Percentiles rank a stretch among this genome's conserved stretches.
phyloP scores from a whole-genome alignment of 2,113 vertebrate species.

The Ranitomeya imitator region DNA sequence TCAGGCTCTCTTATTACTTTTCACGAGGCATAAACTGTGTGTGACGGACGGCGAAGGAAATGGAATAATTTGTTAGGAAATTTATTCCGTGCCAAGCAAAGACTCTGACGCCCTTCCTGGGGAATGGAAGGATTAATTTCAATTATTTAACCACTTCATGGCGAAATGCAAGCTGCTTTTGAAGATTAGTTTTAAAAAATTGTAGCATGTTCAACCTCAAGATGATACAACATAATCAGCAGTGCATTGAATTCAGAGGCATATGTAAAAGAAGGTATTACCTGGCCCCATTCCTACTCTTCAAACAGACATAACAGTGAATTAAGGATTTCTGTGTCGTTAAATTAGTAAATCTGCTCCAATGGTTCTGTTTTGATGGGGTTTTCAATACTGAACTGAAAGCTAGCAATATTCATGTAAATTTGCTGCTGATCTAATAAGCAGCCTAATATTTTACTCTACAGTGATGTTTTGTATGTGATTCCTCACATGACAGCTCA shows the following conservation, averaged over 20 bases:
- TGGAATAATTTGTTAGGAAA: slow-evolving; percentile 53
- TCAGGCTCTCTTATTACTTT: slow-evolving; percentile 54
- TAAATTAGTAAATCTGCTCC: too few relatives aligned
- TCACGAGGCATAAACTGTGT: slow-evolving; percentile 52
- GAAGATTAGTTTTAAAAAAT: not conserved
- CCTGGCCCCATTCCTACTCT: not conserved
- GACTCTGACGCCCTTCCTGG: slow-evolving; percentile 17
- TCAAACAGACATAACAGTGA: not conserved
- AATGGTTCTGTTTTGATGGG: too few relatives aligned
- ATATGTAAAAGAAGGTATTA: not conserved
- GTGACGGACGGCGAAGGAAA: slow-evolving; percentile 48
- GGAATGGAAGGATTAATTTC: slow-evolving; percentile 31
- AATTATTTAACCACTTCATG: slow-evolving; percentile 38
- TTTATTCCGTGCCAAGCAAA: slow-evolving; percentile 38
- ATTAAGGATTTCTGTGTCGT: not conserved
- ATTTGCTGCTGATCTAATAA: too few relatives aligned
- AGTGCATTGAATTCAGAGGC: not conserved
- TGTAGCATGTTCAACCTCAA: not conserved
- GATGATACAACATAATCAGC: not conserved
- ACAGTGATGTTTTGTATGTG: too few relatives aligned
- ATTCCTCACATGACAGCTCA: too few relatives aligned
- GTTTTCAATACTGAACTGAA: too few relatives aligned
- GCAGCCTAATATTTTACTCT: too few relatives aligned
- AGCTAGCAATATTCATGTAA: too few relatives aligned
- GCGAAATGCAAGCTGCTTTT: slow-evolving; percentile 4